Conservation (phyloP, 2,113 vertebrate genomes). For the Pleuronectes platessa region DNA sequence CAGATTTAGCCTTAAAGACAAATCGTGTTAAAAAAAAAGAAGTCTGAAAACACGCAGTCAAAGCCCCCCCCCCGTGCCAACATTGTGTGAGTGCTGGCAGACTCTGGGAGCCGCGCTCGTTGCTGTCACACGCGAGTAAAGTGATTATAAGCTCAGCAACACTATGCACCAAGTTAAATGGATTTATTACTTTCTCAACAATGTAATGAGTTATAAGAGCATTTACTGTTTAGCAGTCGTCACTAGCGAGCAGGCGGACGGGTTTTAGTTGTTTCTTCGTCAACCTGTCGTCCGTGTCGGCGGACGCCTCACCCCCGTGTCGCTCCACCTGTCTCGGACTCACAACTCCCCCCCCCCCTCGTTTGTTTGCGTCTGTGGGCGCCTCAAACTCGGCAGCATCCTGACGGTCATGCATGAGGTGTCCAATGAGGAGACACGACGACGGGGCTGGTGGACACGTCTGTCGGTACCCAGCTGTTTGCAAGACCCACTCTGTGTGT, state of each 20-base stretch:
- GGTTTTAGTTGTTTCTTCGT: neutral
- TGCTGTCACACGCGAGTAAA: constrained; percentile 52
- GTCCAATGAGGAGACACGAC: constrained; percentile 51
- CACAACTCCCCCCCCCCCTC: constrained; percentile 34
- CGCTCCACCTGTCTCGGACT: constrained; percentile 41
- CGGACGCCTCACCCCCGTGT: constrained; percentile 16
- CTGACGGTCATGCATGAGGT: constrained; percentile 66
- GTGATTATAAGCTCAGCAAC: constrained; percentile 30
- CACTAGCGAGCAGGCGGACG: neutral
- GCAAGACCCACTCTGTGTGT: constrained; percentile 35
- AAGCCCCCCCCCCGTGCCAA: constrained; percentile 49
- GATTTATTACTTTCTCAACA: constrained; percentile 10
- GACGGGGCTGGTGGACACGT: constrained; percentile 60
- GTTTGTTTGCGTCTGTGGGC: constrained; percentile 61
- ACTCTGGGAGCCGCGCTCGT: constrained; percentile 30
- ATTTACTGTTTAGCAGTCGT: neutral
- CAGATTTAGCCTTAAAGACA: constrained; percentile 73
- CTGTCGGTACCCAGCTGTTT: constrained; percentile 81
- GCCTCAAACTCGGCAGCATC: constrained; percentile 62
- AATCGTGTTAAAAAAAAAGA: constrained; percentile 41
- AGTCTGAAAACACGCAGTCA: constrained; percentile 35
- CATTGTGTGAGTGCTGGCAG: constrained; percentile 56
- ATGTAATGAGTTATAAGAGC: neutral
- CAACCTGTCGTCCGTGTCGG: constrained; percentile 10
- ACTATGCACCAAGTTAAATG: neutral